A percentile compares a stretch with the other conserved stretches of the same genome.
Conservation (phyloP, 1,140 invertebrate genomes). For the Hylyphantes graminicola region DNA sequence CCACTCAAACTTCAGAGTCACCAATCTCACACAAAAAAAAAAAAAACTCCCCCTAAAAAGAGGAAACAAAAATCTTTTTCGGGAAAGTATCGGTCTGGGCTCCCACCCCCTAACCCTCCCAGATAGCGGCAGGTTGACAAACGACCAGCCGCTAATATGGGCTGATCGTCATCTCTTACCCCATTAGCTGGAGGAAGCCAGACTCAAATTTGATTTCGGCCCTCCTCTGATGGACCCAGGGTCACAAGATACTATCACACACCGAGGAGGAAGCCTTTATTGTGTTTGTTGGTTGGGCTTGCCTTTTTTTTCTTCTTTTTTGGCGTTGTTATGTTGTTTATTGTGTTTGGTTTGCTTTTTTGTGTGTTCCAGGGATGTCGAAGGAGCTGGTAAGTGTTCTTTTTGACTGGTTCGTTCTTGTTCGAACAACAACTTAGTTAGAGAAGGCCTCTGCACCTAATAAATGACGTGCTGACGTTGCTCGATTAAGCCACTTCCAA, state of each 20-base stretch:
- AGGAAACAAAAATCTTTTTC: no score
- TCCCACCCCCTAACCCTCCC: not conserved
- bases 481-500: no score
- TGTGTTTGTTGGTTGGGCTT: constrained; percentile 2
- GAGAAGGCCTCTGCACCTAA: no score
- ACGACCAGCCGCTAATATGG: constrained; percentile 57
- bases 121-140: constrained; percentile 55
- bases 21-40: no score
- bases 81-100: not conserved
- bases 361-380: no score
- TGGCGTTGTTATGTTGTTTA: not conserved
- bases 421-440: no score
- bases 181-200: constrained; percentile 52
- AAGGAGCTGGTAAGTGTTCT: no score
- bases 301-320: not conserved
- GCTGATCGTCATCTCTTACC: constrained; percentile 56
- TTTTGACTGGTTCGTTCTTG: no score
- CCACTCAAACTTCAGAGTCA: no score
- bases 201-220: constrained; percentile 56
- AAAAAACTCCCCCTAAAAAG: no score
- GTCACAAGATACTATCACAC: not conserved
- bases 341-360: not conserved
- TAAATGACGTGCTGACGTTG: no score
- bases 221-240: constrained; percentile 34
- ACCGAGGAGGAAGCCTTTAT: constrained; percentile 10